Conservation (phyloP, 2,888 invertebrate genomes). For the Yponomeuta sedellus region DNA sequence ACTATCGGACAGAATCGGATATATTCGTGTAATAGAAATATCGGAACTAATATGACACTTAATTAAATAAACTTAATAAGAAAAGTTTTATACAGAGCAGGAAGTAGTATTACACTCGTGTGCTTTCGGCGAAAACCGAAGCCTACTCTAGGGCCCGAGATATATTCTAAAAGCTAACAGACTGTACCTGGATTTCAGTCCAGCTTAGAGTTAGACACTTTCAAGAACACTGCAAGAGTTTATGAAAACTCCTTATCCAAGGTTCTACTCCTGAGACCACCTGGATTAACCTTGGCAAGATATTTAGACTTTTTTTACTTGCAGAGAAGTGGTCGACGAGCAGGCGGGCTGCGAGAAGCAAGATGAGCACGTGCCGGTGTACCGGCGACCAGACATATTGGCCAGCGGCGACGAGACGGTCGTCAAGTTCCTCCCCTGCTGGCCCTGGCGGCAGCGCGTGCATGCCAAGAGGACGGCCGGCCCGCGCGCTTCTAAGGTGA, state of each 20-base stretch:
- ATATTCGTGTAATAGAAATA: too few species aligned
- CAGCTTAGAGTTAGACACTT: too few species aligned
- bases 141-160: too few species aligned
- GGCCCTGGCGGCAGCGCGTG: conserved; percentile 49
- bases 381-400: conserved; percentile 39
- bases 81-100: too few species aligned
- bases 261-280: too few species aligned
- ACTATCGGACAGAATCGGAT: too few species aligned
- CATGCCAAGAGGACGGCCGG: conserved; percentile 31
- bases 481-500: conserved; percentile 41
- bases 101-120: too few species aligned
- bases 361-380: conserved; percentile 35
- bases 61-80: too few species aligned
- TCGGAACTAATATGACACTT: too few species aligned
- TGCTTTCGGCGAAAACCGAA: too few species aligned
- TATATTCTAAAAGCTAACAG: too few species aligned
- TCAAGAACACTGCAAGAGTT: background rate
- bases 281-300: background rate
- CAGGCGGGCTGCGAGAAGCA: conserved; percentile 26
- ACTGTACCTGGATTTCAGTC: too few species aligned
- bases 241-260: background rate
- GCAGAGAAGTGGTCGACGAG: conserved; percentile 52
- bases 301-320: background rate
- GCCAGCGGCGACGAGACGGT: conserved; percentile 46
- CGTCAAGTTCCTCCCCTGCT: conserved; percentile 35